Conservation (phyloP, 2,113 vertebrate species). For the Salvator merianae region DNA sequence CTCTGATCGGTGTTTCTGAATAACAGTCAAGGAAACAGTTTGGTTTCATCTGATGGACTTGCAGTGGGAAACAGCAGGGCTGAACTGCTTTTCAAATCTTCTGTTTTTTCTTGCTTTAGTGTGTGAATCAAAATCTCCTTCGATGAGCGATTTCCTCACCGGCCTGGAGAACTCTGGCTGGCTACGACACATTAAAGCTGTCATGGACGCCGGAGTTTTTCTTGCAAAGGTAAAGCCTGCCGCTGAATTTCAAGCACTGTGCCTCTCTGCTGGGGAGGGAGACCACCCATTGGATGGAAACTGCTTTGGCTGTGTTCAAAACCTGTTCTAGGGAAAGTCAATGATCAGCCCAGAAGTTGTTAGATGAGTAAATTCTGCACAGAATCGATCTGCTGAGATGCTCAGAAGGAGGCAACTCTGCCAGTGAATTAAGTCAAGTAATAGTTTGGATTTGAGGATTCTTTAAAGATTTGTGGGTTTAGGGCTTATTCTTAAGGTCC, state of each 20-base stretch:
- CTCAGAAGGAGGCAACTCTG: not conserved
- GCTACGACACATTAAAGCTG: constrained; percentile 84
- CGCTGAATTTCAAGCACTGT: not conserved
- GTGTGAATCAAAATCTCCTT: constrained; percentile 80
- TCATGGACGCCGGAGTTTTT: constrained; percentile 83
- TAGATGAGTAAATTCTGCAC: not conserved
- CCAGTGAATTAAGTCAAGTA: not conserved
- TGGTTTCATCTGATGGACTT: not conserved
- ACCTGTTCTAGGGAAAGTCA: not conserved
- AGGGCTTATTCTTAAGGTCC: no score
- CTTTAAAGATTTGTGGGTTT: not conserved
- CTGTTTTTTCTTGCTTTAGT: constrained; percentile 64
- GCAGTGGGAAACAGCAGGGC: not conserved
- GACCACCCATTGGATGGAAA: not conserved
- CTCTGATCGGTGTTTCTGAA: not conserved
- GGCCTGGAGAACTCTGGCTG: constrained; percentile 85
- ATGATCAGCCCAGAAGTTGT: not conserved
- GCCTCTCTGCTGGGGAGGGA: not conserved
- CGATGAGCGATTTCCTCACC: constrained; percentile 84
- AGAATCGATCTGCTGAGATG: not conserved
- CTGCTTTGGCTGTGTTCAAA: not conserved
- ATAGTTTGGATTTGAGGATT: not conserved
- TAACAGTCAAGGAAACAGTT: not conserved
- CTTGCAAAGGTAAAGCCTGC: constrained; percentile 78
- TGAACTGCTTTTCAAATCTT: not conserved